Base-by-base conservation (phyloP, 1,140 invertebrate genomes). In the Papilio machaon region DNA sequence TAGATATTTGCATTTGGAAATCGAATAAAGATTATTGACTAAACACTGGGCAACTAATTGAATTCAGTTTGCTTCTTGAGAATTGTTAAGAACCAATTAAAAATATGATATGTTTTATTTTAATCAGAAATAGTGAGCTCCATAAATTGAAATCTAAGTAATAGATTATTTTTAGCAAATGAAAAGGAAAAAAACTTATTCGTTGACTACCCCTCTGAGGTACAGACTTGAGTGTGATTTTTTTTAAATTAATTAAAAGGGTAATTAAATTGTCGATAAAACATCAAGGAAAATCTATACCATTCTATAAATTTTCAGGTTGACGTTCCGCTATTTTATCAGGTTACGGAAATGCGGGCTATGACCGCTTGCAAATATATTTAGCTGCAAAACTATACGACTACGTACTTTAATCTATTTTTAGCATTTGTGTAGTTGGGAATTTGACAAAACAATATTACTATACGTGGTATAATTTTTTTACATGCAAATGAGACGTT, bases 311-410 rank as follows among this genome's bases (percentile, higher is more conserved):
- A 17, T 7, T 6, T 47, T 19, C n/a, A 11, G 13, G 54, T 54
- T 17, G 76, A 60, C 76, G 54, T 58, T 78, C 15, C 43, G 15
- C 30, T 60, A 78, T 78, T 43, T 58, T 78, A 76, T 76, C 38
- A 13, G 23, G 30, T 78, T 60, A 60, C 52, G 76, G 76, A 78
- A 78, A 78, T 78, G 76, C 76, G 54, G 76, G 49, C 76, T 78
- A 78, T 60, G 49, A 60, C 49, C 38, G 76, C 60, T 54, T 60
- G 52, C 13, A n/a, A 78, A 78, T 78, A 60, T 78, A 78, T 78
- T 78, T 78, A 60, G 76, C 76, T 11, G 76, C 76, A 78, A 60
- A 60, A 78, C 52, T 23, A 78, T 78, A 78, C 54, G 13, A 23
- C 76, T 77, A n/a, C 49, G 47, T 58, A 77, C 49, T 70, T 11